Base-by-base conservation (phyloP, 2,797 vertebrate genomes). In the Ataeniobius toweri region DNA sequence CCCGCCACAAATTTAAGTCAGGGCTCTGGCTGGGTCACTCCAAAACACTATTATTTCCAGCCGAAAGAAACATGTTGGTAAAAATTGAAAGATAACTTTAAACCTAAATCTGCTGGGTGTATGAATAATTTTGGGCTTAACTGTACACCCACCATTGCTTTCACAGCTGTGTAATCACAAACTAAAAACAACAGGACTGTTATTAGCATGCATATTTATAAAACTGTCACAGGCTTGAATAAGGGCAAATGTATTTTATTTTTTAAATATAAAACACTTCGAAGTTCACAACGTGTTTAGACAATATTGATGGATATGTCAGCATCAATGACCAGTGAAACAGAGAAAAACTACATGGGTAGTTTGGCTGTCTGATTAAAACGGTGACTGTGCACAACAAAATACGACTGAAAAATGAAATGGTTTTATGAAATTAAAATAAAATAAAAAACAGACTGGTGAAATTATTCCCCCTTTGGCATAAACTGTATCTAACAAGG, bases 231-330 rank as follows among this genome's bases (percentile, higher is more conserved):
- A 80, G n/a, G 55, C 74, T 67, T 6, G 3, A 81, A 70, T 87
- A 87, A 89, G 90, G 75, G 85, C 85, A 93, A 91, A 88, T 87
- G 82, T 82, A 86, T 89, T 93, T 95, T 94, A 94, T 97, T 96
- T 93, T 95, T 97, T 97, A 98, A 98, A 98, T 98, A 97, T 96
- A 98, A 95, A 97, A 97, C 95, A 92, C 94, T 96, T 90, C 87
- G 96, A 96, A 96, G 91, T 90, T 91, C 82, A 94, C 85, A 94
- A 88, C 73, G 24, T 69, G 67, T 92, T 78, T 78, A 96, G 82
- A 97, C 94, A 91, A 81, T 81, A 94, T 95, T 95, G 93, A 91
- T 89, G 46, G 86, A 3, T 79, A 76, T 89, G 83, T 89, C 81
- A 85, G 68, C 74, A 55, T 80, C 77, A 72, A 80, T n/a, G 31